Conservation (phyloP, 2,113 vertebrate species). For the Amblyopsis rosae region DNA sequence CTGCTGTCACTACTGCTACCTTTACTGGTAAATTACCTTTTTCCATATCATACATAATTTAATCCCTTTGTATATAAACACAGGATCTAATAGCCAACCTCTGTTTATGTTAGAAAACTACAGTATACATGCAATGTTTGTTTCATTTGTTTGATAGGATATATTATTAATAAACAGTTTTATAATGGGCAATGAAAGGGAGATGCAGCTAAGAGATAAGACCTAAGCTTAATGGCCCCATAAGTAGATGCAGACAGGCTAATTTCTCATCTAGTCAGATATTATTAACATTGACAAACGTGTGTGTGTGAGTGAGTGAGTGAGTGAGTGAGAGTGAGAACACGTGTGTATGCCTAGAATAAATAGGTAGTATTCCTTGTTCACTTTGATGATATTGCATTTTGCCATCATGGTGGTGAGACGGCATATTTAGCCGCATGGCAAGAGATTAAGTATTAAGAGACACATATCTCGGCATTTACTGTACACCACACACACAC, state of each 20-base stretch:
- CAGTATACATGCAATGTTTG: neutral
- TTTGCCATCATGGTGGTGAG: conserved; percentile 59
- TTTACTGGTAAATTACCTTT: conserved; percentile 39
- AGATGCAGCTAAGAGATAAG: neutral
- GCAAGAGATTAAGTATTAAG: conserved; percentile 38
- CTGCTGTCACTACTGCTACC: conserved; percentile 6
- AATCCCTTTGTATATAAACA: conserved; percentile 9
- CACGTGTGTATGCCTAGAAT: conserved; percentile 14
- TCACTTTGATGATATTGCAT: conserved; percentile 64
- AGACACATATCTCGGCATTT: conserved; percentile 41
- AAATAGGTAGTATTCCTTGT: conserved; percentile 37
- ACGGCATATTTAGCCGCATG: conserved; percentile 59
- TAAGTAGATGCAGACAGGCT: conserved; percentile 4
- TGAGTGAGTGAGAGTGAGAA: neutral
- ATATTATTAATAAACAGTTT: too few relatives aligned
- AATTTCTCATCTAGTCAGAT: conserved; percentile 6
- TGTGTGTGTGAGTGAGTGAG: conserved; percentile 9
- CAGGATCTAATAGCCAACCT: neutral
- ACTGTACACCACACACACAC: conserved; percentile 14
- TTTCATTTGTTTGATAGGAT: too few relatives aligned
- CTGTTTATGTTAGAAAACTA: neutral
- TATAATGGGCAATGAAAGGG: too few relatives aligned
- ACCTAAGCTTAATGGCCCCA: neutral
- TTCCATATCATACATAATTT: conserved; percentile 39
- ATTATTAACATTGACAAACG: conserved; percentile 4